Evolutionary conservation across 2,888 invertebrate genomes (phyloP), one percentile per base, ranked within the genome.

Genomic region (Steinernema hermaphroditum): DNA sequence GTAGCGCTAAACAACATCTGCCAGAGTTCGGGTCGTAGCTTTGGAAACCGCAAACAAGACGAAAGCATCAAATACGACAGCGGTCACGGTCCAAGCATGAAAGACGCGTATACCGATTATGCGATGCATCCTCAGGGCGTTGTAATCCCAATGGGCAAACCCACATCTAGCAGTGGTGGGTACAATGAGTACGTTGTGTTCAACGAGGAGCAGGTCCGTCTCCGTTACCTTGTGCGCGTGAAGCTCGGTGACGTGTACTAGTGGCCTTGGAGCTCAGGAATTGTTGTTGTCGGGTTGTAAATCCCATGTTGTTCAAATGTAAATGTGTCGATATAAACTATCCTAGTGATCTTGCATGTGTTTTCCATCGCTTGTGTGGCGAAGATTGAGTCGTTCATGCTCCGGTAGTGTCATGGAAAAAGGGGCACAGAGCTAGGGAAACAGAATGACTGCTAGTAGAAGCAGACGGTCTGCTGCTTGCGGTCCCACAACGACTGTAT

Each of bases 201-300:
- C 54, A 24, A 54, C 19, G 54, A 54, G 16, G 24, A 54, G 12
- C 54, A 54, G 54, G 27, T 54, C 27, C 54, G 54, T 54, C 54
- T 54, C n/a, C 54, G 54, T 2, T 54, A 54, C 54, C 12, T 54
- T 6, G 12, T 54, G 24, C 54, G 54, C 27, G 4, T 54, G 24
- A 54, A 46, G 22, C 4, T 46, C 9, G 46, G 16, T 19, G n/a
- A n/a, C n/a, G n/a, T n/a, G n/a, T n/a, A n/a, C n/a, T 46, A 46
- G 16, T 46, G 22, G n/a, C 16, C n/a, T 41, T n/a, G n/a, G n/a
- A n/a, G 37, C 37, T 37, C 37, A 37, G 4, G 37, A 37, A 37
- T 37, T 12, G 12, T 37, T 12, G 12, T 37, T 37, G 37, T 37
- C 37, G 37, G 37, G 37, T 37, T 37, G 37, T 37, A 37, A 37